phyloP scores from a whole-genome alignment of 2,797 vertebrate species.

The Cirrhinus mrigala region DNA sequence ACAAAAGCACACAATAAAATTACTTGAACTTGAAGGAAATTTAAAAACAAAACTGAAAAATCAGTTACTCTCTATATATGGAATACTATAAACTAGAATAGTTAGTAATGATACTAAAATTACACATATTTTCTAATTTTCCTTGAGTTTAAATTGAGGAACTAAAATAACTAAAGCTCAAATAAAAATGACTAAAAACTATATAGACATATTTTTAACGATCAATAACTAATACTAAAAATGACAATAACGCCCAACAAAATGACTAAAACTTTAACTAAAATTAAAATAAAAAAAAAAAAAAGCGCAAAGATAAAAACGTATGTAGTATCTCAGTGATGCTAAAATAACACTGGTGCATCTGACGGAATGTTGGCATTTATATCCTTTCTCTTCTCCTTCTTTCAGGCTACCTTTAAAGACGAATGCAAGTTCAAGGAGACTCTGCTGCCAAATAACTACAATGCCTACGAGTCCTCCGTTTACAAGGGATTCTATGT shows the following conservation, averaged over 20 bases:
- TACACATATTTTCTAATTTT: background rate
- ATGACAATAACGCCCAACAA: background rate
- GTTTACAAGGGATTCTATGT: conserved; percentile 88
- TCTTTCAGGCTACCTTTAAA: conserved; percentile 85
- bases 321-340: background rate
- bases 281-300: background rate
- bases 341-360: background rate
- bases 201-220: background rate
- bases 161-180: background rate
- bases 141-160: background rate
- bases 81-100: background rate
- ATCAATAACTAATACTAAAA: background rate
- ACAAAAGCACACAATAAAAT: background rate
- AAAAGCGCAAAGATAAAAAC: too few relatives aligned
- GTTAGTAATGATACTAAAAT: background rate
- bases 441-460: conserved; percentile 94
- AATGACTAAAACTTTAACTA: background rate
- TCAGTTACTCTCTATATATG: background rate
- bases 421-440: conserved; percentile 96
- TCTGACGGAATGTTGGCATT: conserved; percentile 34
- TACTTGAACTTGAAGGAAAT: background rate
- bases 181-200: background rate
- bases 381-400: conserved; percentile 31
- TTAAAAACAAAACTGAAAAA: background rate
- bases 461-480: conserved; percentile 94